Conservation (phyloP, 1,140 invertebrate genomes). For the Pogonomyrmex barbatus region DNA sequence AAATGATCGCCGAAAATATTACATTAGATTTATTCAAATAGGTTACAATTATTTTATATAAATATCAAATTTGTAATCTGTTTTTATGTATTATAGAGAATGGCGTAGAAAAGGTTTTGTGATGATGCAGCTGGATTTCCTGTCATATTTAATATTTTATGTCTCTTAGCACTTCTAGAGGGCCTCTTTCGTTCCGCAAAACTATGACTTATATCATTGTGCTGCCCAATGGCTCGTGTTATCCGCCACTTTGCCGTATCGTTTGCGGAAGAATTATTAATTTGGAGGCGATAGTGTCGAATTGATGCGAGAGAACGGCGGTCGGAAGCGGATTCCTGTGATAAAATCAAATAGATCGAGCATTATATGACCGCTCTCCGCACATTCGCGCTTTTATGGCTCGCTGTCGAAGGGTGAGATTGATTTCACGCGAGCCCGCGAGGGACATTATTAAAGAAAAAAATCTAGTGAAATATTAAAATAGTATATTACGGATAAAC, state of each 20-base stretch:
- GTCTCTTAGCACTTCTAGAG: background rate
- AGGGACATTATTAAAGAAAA: conserved; percentile 79
- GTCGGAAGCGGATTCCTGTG: conserved; percentile 82
- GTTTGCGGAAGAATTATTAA: conserved; percentile 40
- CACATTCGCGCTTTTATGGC: conserved; percentile 32
- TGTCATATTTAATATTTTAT: conserved; percentile 8
- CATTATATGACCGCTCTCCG: conserved; percentile 50
- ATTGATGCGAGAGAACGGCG: conserved; percentile 58
- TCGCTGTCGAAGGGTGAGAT: background rate
- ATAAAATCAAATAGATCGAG: conserved; percentile 81
- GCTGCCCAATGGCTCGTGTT: conserved; percentile 26
- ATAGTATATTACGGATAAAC: conserved; percentile 75
- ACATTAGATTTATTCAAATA: background rate
- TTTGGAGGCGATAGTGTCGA: conserved; percentile 56
- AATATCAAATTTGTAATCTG: background rate
- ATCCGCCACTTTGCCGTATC: conserved; percentile 52
- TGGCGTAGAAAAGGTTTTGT: background rate
- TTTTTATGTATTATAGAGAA: background rate
- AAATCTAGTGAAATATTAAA: conserved; percentile 85
- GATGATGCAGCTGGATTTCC: background rate
- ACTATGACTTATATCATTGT: conserved; percentile 44
- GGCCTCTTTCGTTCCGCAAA: background rate
- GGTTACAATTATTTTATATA: background rate
- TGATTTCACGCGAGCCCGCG: background rate
- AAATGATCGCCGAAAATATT: background rate